Evolutionary conservation across 2,113 vertebrate species (phyloP).

Genomic region (Deroptyus accipitrinus): DNA sequence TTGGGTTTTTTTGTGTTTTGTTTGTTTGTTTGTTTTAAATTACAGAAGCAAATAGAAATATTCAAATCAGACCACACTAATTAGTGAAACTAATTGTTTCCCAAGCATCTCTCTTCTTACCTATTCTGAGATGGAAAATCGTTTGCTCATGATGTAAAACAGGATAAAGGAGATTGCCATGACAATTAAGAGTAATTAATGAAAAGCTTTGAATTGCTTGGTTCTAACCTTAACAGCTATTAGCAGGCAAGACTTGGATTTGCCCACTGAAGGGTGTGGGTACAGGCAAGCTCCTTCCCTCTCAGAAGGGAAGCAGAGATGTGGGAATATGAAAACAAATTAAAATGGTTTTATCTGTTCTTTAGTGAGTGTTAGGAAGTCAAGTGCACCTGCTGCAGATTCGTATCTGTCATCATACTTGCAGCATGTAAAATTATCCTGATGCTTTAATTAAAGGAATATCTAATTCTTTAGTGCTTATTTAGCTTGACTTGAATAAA

Average conservation of each 20-base stretch:
- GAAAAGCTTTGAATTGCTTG: slow-evolving; percentile 29
- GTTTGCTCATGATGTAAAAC: slow-evolving; percentile 27
- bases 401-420: not conserved
- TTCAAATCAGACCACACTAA: slow-evolving; percentile 31
- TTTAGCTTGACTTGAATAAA: not conserved
- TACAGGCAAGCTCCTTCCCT: not conserved
- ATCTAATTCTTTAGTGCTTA: not conserved
- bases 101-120: not conserved
- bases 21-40: not conserved
- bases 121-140: slow-evolving; percentile 1
- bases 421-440: not conserved
- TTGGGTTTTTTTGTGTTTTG: not conserved
- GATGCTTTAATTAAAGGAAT: not conserved
- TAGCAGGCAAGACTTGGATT: not conserved
- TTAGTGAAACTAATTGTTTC: slow-evolving; percentile 28
- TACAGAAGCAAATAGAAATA: slow-evolving; percentile 12
- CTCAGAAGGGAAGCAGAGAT: not conserved
- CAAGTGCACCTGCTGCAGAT: not conserved
- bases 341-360: not conserved
- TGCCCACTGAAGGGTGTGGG: not conserved
- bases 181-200: slow-evolving; percentile 56
- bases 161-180: not conserved
- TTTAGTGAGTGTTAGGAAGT: not conserved
- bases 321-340: not conserved
- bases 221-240: slow-evolving; percentile 4